Conservation (phyloP, 2,113 vertebrate species). For the Sigmodon hispidus region DNA sequence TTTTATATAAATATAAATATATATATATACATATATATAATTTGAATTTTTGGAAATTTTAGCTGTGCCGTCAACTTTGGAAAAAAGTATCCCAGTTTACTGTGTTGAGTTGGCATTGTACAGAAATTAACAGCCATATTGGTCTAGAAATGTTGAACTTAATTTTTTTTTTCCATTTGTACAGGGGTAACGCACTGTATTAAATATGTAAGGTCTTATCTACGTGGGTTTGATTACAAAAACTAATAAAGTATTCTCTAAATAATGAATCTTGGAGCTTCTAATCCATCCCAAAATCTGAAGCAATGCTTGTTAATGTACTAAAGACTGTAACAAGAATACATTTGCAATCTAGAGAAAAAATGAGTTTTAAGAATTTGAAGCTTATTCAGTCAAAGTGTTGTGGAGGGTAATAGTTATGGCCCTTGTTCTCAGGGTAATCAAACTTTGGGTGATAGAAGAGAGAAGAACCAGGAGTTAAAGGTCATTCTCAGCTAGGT, state of each 20-base stretch:
- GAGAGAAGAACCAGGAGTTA: not conserved
- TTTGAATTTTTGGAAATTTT: conserved; percentile 89
- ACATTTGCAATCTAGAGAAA: not conserved
- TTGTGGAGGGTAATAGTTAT: not conserved
- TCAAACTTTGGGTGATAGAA: not conserved
- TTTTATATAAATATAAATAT: conserved; percentile 90
- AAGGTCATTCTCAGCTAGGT: not conserved
- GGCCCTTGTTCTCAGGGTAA: not conserved
- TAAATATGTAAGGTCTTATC: conserved; percentile 99
- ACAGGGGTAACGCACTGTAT: conserved; percentile 99
- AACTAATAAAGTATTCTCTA: conserved; percentile 99
- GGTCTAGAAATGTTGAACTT: conserved; percentile 90
- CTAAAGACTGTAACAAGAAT: not conserved
- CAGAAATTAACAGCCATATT: conserved; percentile 93
- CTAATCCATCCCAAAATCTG: conserved; percentile 55
- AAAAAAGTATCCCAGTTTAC: conserved; percentile 88
- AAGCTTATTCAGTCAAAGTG: not conserved
- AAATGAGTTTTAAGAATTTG: not conserved
- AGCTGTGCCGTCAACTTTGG: conserved; percentile 90
- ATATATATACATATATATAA: conserved; percentile 84
- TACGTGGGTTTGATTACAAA: conserved; percentile 99
- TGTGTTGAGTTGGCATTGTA: conserved; percentile 90
- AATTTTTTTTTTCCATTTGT: conserved; percentile 96
- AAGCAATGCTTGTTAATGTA: not conserved
- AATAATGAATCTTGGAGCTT: conserved; percentile 83